Percentiles rank a stretch among this genome's conserved stretches.
Evolutionary conservation across 1,140 invertebrate species (phyloP).

Genomic region (Conus ventricosus): DNA sequence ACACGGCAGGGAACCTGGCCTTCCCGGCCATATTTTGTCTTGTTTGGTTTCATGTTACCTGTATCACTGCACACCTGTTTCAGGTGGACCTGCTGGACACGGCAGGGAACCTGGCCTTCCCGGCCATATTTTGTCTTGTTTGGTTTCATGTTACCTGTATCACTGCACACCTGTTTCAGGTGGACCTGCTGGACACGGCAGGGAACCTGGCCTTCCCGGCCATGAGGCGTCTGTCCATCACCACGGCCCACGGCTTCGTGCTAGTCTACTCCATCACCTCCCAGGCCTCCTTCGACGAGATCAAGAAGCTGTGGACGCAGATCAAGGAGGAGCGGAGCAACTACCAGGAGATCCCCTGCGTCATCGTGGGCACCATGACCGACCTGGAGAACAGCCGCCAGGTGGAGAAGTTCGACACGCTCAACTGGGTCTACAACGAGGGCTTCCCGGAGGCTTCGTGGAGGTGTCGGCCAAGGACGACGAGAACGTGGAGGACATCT

Average conservation of each 20-base stretch:
- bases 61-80: no score
- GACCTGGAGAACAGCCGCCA: conserved; percentile 78
- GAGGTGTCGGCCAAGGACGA: conserved; percentile 70
- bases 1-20: no score
- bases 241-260: conserved; percentile 92
- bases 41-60: no score
- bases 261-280: conserved; percentile 92
- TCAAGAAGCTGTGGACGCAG: conserved; percentile 89
- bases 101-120: no score
- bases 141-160: no score
- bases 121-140: no score
- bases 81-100: no score
- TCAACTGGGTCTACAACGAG: conserved; percentile 68
- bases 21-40: no score
- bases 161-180: conserved; percentile 62
- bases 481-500: conserved; percentile 63
- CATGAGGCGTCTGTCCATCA: conserved; percentile 84
- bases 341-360: conserved; percentile 88
- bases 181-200: conserved; percentile 92
- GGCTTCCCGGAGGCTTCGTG: conserved; percentile 64
- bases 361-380: conserved; percentile 89
- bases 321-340: conserved; percentile 87
- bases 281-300: conserved; percentile 83
- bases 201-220: conserved; percentile 75
- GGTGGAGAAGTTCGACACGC: conserved; percentile 67